These are phyloP conservation scores for Limnephilus marmoratus DNA, from an alignment of 2,888 invertebrate species.

Conservation along the genomic window DNA sequence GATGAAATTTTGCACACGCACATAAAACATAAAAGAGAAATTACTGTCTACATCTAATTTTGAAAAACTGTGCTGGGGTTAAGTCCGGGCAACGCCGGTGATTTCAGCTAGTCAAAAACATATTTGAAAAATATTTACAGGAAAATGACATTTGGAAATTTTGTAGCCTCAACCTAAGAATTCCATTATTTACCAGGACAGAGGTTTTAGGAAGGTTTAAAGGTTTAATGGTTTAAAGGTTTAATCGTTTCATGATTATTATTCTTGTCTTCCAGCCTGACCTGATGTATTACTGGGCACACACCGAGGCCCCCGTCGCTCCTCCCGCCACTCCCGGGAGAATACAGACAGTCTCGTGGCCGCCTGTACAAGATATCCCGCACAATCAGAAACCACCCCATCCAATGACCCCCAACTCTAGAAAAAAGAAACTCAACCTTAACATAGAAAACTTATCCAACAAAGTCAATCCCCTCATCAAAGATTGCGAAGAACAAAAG, in stretches of 20 bases:
- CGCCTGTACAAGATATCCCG: slow-evolving; percentile 74
- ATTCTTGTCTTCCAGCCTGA: slow-evolving; percentile 82
- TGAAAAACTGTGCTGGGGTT: too few relatives aligned
- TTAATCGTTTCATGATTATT: not conserved
- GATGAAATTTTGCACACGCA: too few relatives aligned
- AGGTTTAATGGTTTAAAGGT: too few relatives aligned
- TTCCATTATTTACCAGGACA: too few relatives aligned
- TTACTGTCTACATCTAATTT: too few relatives aligned
- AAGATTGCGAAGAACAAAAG: slow-evolving; percentile 55
- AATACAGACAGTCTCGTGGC: slow-evolving; percentile 85
- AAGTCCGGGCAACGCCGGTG: too few relatives aligned
- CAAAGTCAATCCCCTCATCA: slow-evolving; percentile 49
- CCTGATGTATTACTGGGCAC: slow-evolving; percentile 94
- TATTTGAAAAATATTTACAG: too few relatives aligned
- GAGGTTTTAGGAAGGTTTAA: too few relatives aligned
- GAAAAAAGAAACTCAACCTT: slow-evolving; percentile 62
- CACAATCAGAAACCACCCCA: slow-evolving; percentile 62
- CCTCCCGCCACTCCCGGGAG: slow-evolving; percentile 86
- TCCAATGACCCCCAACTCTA: slow-evolving; percentile 58
- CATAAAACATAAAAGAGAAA: too few relatives aligned
- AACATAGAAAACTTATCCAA: slow-evolving; percentile 52
- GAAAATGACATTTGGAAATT: too few relatives aligned
- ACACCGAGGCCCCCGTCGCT: slow-evolving; percentile 83
- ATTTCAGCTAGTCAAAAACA: too few relatives aligned
- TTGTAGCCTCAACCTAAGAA: too few relatives aligned